Evolutionary conservation across 2,888 invertebrate genomes (phyloP), one percentile per base, ranked within the genome.

Genomic region (Athetis lepigone): DNA sequence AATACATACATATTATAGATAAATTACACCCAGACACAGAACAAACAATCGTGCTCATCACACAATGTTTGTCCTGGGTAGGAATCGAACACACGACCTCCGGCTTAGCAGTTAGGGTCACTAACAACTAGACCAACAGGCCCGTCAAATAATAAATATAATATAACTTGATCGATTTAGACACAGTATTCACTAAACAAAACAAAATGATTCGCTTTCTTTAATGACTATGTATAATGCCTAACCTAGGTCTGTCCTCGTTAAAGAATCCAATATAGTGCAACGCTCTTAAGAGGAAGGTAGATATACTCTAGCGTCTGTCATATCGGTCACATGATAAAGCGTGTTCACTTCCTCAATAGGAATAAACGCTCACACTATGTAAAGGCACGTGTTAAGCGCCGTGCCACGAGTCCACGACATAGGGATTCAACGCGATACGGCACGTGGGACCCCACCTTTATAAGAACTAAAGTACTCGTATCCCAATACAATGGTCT

Each of bases 381-480:
- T 77, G 79, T 79, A 81, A 83, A 70, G 70, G 69, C 55, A 60
- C 79, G 77, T 82, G 82, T 76, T 79, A 56, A 84, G 81, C 81
- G 83, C 81, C 83, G 39, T 29, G n/a, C 11, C 33, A n/a, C 18
- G 49, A 37, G 21, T 21, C 19, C 19, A 9, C n/a, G n/a, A n/a
- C n/a, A n/a, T n/a, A n/a, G n/a, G n/a, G n/a, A n/a, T n/a, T n/a
- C n/a, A 46, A 37, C 36, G 79, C 74, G 86, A 85, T 86, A 86
- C 59, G 78, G 85, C 85, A 83, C 83, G 85, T 77, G 76, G 65
- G 36, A 74, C 57, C 60, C 46, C 33, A 56, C 57, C 61, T 64
- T 61, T 61, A 63, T 40, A 33, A 39, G 27, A 33, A 18, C 21
- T n/a, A n/a, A 47, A 36, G 40, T 19, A 42, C 50, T 37, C 23